Conservation (phyloP, 1,140 invertebrate genomes). For the Lethocerus indicus region DNA sequence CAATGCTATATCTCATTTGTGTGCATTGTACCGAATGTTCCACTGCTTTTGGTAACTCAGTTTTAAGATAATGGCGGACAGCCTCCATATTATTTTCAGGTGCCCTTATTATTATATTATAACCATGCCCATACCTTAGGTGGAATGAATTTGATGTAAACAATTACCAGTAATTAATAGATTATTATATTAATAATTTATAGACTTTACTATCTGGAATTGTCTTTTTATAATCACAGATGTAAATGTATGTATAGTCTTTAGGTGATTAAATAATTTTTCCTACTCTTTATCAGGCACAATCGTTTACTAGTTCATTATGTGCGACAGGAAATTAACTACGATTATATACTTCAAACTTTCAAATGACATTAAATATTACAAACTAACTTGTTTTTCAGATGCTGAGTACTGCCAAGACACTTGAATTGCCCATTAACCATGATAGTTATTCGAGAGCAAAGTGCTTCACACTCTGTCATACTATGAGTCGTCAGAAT, state of each 20-base stretch:
- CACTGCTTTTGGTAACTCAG: not conserved
- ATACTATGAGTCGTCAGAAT: constrained; percentile 49
- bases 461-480: constrained; percentile 41
- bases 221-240: not conserved
- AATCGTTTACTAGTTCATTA: not conserved
- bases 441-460: constrained; percentile 38
- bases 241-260: not conserved
- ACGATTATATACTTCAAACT: not conserved
- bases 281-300: not conserved
- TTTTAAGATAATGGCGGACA: not conserved
- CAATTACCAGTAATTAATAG: not conserved
- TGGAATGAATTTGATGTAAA: not conserved
- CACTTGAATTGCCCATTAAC: constrained; percentile 36
- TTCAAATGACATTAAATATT: not conserved
- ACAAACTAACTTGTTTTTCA: constrained; percentile 30
- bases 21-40: not conserved
- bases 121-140: not conserved
- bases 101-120: not conserved
- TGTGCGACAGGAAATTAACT: not conserved
- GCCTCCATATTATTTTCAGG: not conserved
- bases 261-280: not conserved
- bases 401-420: constrained; percentile 33
- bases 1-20: not conserved
- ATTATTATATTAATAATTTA: not conserved
- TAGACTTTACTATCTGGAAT: not conserved